phyloP scores from a whole-genome alignment of 1,140 invertebrate species.

The Hydropsyche tenuis region DNA sequence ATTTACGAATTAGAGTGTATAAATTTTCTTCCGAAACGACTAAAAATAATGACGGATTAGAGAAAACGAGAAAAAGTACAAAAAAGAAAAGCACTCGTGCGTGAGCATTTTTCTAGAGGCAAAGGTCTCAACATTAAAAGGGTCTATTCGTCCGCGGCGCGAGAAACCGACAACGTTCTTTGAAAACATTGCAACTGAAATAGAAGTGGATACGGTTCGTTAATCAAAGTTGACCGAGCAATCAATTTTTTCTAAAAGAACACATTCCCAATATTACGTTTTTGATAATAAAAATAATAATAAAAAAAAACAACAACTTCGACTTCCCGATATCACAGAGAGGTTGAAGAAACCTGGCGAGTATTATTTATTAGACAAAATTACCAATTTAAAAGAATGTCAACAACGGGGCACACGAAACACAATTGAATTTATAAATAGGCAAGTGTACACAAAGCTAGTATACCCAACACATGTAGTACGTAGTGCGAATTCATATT shows the following conservation, averaged over 20 bases:
- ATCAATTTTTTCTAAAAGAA: not conserved
- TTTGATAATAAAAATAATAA: no score
- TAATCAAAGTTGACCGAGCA: conserved; percentile 11
- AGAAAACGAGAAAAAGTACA: not conserved
- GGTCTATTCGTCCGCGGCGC: not conserved
- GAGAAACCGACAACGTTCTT: not conserved
- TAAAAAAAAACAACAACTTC: no score
- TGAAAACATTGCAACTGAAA: conserved; percentile 15
- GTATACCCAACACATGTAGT: no score
- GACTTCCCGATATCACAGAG: no score
- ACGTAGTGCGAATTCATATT: no score
- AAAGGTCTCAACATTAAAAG: conserved; percentile 1
- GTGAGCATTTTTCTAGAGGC: not conserved
- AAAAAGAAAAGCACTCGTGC: conserved; percentile 9
- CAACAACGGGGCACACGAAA: no score
- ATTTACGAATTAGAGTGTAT: not conserved
- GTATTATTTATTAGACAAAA: no score
- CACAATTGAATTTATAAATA: no score
- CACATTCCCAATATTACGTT: no score
- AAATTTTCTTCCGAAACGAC: not conserved
- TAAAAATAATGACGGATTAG: not conserved
- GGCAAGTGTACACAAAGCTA: no score
- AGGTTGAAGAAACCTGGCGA: no score
- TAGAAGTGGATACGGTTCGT: conserved; percentile 6
- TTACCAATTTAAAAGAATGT: no score